Evolutionary conservation across 30 jellyfish, hydroid and myxozoan genomes (phyloP), one percentile per base, ranked within the genome.

Genomic region (Sanderia malayensis): DNA sequence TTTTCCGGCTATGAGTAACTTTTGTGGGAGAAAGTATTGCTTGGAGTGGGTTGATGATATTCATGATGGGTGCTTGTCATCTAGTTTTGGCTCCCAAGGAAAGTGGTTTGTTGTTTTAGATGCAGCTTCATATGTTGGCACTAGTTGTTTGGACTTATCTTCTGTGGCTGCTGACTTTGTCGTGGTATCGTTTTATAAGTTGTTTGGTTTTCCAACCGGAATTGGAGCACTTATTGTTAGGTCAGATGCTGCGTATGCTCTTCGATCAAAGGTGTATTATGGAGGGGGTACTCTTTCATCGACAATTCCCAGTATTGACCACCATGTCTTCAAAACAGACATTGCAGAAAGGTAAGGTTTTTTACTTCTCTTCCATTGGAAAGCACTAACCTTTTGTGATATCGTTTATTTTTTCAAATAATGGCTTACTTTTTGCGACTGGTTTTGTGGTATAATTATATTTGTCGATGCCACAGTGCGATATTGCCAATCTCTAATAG

Each of bases 181-280:
- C 1, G 55, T 61, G 8, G 31, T 79, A 18, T 79, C 92, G 18
- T 79, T 79, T 67, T 79, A 79, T 28, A 79, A 79, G 29, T 29
- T 79, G 55, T 79, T 79, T 69, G 92, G 92, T 33, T 79, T 66
- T 44, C 92, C 92, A 31, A 79, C 92, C 15, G 92, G 92, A 21
- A 53, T 79, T 52, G 92, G 92, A 37, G 92, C 92, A 33, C 61
- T 79, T 2, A 58, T 79, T 22, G 60, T 79, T 6, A 52, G 63
- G 29, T 20, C 66, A 2, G 81, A 69, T 46, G 83, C 92, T 0
- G 62, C 31, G 26, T 0, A 49, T 1, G 23, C 78, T 4, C 61
- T 79, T n/a, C 32, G 27, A 49, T 15, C 61, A 18, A 79, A 67
- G 37, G 37, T 70, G 4, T 79, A 79, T 66, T 79, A 79, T 59